Conservation (phyloP, 2,888 invertebrate genomes). For the Spisula subtruncata region DNA sequence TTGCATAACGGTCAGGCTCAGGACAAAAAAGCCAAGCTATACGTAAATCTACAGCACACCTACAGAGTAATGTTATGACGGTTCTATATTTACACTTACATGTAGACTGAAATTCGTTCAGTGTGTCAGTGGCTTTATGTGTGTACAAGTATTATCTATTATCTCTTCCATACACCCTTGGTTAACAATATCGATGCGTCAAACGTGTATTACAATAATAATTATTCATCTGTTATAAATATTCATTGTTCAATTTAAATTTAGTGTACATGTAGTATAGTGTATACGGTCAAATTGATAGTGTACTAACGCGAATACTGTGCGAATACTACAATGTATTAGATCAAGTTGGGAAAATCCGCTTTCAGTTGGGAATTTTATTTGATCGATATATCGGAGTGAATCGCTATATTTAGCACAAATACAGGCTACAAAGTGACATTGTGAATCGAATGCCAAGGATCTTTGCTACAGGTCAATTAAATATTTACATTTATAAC, state of each 20-base stretch:
- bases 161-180: neutral
- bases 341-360: neutral
- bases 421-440: neutral
- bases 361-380: neutral
- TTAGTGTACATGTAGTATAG: neutral
- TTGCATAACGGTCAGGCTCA: too few species aligned
- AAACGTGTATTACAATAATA: neutral
- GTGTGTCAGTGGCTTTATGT: neutral
- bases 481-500: too few species aligned
- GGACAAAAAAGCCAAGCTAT: too few species aligned
- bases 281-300: neutral
- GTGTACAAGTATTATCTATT: neutral
- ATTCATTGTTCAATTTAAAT: neutral
- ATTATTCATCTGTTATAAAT: too few species aligned
- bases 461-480: neutral
- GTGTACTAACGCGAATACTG: neutral
- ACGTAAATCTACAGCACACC: neutral
- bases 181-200: neutral
- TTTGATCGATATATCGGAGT: slow-evolving; percentile 10
- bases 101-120: neutral
- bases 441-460: slow-evolving; percentile 14
- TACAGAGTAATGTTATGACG: neutral
- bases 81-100: neutral
- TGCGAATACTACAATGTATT: too few species aligned
- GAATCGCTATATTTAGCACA: neutral